Conservation (phyloP, 2,888 invertebrate species). For the Ophonus ardosiacus region DNA sequence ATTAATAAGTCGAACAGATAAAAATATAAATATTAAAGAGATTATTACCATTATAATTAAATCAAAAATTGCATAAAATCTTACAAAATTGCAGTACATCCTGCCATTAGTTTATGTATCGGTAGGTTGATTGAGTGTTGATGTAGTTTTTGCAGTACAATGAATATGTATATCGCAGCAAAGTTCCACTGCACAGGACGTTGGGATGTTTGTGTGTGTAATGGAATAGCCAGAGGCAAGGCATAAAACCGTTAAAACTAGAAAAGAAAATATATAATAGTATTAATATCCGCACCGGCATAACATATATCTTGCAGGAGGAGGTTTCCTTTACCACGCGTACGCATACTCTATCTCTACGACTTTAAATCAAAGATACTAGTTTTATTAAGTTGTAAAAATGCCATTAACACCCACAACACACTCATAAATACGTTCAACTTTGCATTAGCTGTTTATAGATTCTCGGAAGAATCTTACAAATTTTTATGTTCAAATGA, state of each 20-base stretch:
- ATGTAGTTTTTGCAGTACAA: conserved; percentile 10
- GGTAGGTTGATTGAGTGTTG: background rate
- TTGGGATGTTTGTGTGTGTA: conserved; percentile 12
- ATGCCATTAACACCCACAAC: conserved; percentile 22
- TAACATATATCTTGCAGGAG: conserved; percentile 45
- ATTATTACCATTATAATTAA: conserved; percentile 54
- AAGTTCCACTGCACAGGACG: conserved; percentile 26
- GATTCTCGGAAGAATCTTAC: conserved; percentile 11
- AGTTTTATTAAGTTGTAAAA: conserved; percentile 10
- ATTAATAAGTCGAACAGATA: background rate
- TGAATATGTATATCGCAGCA: conserved; percentile 42
- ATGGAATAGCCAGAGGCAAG: conserved; percentile 38
- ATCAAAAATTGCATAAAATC: conserved; percentile 56
- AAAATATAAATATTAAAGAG: conserved; percentile 49
- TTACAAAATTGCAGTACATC: conserved; percentile 48
- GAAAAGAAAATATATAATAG: conserved; percentile 63
- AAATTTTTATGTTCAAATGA: background rate
- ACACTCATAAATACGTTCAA: conserved; percentile 15
- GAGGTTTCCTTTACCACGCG: conserved; percentile 23
- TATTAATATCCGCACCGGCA: conserved; percentile 58
- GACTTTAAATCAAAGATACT: background rate
- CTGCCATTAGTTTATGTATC: conserved; percentile 46
- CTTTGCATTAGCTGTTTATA: conserved; percentile 19
- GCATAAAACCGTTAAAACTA: conserved; percentile 58
- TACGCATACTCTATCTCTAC: background rate